Evolutionary conservation across 2,888 invertebrate species (phyloP).

Genomic region (Andrena chrysosceles): DNA sequence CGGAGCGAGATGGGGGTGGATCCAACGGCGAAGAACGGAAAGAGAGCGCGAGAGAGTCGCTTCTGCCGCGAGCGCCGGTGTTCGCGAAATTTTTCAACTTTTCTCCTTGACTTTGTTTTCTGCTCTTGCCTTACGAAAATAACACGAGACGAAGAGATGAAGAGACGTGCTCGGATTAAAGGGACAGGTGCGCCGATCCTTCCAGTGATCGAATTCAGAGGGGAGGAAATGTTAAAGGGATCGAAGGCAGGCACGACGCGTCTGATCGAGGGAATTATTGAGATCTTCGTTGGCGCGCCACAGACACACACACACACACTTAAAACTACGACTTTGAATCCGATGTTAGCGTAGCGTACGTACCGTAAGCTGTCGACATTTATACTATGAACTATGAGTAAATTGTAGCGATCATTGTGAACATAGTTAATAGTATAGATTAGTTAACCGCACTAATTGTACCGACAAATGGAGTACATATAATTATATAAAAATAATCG

Average conservation of each 20-base stretch:
- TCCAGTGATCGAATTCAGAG: neutral
- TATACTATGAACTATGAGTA: constrained; percentile 66
- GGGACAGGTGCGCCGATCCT: neutral
- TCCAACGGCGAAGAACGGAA: neutral
- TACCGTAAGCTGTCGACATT: constrained; percentile 66
- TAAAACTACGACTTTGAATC: constrained; percentile 59
- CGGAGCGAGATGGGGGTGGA: neutral
- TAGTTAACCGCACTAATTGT: constrained; percentile 67
- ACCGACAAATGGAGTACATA: constrained; percentile 66
- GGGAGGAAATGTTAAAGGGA: neutral
- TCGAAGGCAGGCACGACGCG: constrained; percentile 6
- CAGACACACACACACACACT: constrained; percentile 13
- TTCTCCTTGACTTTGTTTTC: constrained; percentile 60
- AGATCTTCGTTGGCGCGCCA: constrained; percentile 44
- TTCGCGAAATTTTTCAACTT: constrained; percentile 39
- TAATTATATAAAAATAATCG: constrained; percentile 63
- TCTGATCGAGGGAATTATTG: constrained; percentile 21
- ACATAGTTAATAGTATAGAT: constrained; percentile 67
- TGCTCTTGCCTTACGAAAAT: constrained; percentile 54
- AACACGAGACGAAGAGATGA: constrained; percentile 11
- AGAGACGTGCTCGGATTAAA: neutral
- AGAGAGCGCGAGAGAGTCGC: constrained; percentile 6
- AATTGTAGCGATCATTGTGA: constrained; percentile 66
- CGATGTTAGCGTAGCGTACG: constrained; percentile 63
- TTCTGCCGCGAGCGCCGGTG: constrained; percentile 26